Percentiles rank a stretch among this genome's conserved stretches.
Evolutionary conservation across 2,113 vertebrate genomes (phyloP).

Genomic region (Hyperopisus bebe): DNA sequence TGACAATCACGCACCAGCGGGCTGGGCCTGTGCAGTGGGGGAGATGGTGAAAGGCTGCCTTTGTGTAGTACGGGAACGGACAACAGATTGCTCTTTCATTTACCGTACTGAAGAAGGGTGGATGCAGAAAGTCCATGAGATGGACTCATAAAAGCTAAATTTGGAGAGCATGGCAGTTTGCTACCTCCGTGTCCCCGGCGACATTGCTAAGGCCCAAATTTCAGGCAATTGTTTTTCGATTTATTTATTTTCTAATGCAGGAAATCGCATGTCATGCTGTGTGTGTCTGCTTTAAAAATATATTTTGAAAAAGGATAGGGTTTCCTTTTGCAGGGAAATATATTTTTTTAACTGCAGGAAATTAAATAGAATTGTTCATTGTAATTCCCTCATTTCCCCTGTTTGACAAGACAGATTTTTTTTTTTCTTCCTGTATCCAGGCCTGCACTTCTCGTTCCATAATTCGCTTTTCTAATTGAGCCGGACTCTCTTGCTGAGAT

Average conservation of each 20-base stretch:
- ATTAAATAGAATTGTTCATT: conserved; percentile 20
- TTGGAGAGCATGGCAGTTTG: conserved; percentile 37
- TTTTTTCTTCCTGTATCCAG: background rate
- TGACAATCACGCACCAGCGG: conserved; percentile 52
- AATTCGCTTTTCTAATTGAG: conserved; percentile 17
- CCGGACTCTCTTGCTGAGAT: background rate
- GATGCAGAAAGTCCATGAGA: conserved; percentile 49
- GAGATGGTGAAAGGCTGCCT: conserved; percentile 77
- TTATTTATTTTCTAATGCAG: background rate
- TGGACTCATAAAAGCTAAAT: conserved; percentile 62
- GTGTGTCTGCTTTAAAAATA: background rate
- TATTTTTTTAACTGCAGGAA: conserved; percentile 15
- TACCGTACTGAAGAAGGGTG: conserved; percentile 50
- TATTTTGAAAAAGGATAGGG: background rate
- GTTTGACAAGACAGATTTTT: background rate
- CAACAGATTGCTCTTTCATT: conserved; percentile 77
- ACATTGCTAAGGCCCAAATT: background rate
- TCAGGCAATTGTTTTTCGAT: background rate
- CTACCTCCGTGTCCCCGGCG: background rate
- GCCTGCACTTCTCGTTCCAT: background rate
- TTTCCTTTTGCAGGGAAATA: conserved; percentile 14
- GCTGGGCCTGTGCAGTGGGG: conserved; percentile 62
- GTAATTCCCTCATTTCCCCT: conserved; percentile 12
- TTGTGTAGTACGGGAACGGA: conserved; percentile 79
- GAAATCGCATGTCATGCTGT: background rate